phyloP scores from a whole-genome alignment of 2,113 vertebrate species.

The Prunella fulvescens region DNA sequence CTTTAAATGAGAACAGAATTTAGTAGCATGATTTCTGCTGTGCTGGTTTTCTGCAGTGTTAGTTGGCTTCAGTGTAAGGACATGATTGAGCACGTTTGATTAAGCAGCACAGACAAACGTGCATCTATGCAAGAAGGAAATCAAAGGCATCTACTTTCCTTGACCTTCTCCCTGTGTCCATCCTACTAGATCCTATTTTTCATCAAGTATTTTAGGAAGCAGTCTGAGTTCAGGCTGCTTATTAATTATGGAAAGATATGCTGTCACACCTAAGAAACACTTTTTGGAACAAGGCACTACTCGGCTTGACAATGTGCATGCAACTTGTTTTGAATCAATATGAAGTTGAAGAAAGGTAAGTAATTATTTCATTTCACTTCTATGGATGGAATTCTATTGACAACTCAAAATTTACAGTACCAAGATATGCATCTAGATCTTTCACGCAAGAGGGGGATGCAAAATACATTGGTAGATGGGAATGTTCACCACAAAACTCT shows the following conservation, averaged over 20 bases:
- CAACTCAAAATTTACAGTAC: neutral
- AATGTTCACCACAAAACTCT: neutral
- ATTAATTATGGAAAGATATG: neutral
- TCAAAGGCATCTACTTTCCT: neutral
- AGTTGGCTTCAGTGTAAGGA: neutral
- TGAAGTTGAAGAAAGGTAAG: neutral
- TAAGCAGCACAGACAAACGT: neutral
- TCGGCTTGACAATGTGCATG: neutral
- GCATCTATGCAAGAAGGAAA: neutral
- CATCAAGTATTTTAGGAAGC: neutral
- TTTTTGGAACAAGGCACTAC: neutral
- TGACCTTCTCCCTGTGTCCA: neutral
- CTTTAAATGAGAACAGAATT: neutral
- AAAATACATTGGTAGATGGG: neutral
- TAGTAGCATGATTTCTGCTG: neutral
- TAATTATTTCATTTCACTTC: neutral
- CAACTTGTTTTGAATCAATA: neutral
- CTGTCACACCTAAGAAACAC: neutral
- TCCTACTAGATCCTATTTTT: neutral
- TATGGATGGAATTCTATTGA: neutral
- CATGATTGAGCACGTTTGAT: fast-evolving
- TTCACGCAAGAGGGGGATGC: neutral
- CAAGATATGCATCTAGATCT: neutral
- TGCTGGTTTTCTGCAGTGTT: neutral
- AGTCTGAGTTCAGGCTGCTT: neutral